Base-by-base conservation (phyloP, 1,140 invertebrate species). In the Helicoverpa zea region DNA sequence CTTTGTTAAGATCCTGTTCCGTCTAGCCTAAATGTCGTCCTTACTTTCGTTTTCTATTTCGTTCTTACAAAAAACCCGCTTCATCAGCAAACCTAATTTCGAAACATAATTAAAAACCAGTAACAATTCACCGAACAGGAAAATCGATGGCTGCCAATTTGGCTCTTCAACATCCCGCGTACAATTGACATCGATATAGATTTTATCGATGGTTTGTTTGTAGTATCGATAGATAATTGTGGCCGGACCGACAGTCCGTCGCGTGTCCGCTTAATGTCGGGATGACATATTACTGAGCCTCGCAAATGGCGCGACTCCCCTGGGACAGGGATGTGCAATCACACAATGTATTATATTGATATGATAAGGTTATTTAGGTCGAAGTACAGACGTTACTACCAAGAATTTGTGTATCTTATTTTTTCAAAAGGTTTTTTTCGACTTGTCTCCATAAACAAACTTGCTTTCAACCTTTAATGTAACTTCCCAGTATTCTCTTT, bases 221-320 rank as follows among this genome's bases (percentile, higher is more conserved):
- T 29, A 16, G 47, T 52, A 72, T 72, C 68, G 68, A 72, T 54
- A 54, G 64, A 68, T 68, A 72, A 52, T 47, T 72, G 68, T 52
- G 68, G 23, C 16, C 11, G 3, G 68, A 72, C 68, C 47, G 58
- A 9, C 35, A 58, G 77, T 72, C 77, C 35, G 56, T 79, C 77
- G 49, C 66, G 23, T 47, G 77, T 79, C 77, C 29, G 66, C 66
- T 79, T 79, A 79, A 49, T 16, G 77, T 79, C 51, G 64, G 29
- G 14, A 43, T 79, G 64, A 54, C 66, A 51, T 79, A 70, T 79
- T 79, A 72, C 58, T 16, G 23, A 14, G 75, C 61, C 61, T 18
- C 47, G 54, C 64, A 68, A 68, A 68, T 68, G 43, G 64, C 49
- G 64, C 12, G 14, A 68, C 43, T 49, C 64, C 43, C 64, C 43